Conservation (phyloP, 1,140 invertebrate genomes). For the Gonioctena quinquepunctata region DNA sequence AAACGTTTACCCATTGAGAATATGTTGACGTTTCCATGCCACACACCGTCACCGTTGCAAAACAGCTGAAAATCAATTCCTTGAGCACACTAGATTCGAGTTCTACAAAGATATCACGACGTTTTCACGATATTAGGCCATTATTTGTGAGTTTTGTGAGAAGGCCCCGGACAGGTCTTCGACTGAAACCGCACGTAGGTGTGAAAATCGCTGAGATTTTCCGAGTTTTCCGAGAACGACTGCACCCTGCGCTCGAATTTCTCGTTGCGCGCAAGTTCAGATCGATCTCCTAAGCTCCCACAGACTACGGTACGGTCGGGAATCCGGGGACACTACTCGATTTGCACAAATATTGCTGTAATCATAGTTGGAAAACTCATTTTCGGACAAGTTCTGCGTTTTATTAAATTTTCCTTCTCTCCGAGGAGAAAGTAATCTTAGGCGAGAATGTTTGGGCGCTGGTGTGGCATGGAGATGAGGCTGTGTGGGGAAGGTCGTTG, state of each 20-base stretch:
- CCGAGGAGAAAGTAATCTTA: background rate
- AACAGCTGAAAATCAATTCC: background rate
- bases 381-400: background rate
- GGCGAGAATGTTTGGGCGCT: background rate
- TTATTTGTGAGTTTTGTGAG: background rate
- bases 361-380: background rate
- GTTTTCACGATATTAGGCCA: background rate
- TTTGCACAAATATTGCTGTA: background rate
- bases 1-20: background rate
- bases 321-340: background rate
- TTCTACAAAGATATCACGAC: background rate
- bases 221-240: constrained; percentile 10
- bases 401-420: background rate
- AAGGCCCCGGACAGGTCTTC: background rate
- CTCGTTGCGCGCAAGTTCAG: background rate
- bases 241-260: background rate
- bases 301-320: background rate
- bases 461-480: background rate
- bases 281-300: background rate
- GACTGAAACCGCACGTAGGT: background rate
- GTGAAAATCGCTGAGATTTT: background rate
- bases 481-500: background rate
- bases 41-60: constrained; percentile 4
- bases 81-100: background rate
- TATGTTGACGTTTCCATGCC: constrained; percentile 8